Base-by-base conservation (phyloP, 2,888 invertebrate genomes). In the Luperina nickerlii region DNA sequence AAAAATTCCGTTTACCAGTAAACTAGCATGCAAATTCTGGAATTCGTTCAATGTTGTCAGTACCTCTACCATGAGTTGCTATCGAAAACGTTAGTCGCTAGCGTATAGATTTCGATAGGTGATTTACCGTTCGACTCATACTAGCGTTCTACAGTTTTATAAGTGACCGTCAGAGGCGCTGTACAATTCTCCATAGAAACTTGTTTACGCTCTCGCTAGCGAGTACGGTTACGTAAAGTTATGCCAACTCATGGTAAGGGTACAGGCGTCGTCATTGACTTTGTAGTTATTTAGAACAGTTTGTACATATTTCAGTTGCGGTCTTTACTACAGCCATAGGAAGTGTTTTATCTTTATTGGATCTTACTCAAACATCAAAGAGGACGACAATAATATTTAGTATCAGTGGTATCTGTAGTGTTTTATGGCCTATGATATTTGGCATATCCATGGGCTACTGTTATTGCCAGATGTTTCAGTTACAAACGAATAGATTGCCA, bases 341-440 rank as follows among this genome's bases (percentile, higher is more conserved):
- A 71, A 71, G 18, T 71, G n/a, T 54, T 27, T 51, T 3, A 42
- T 42, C 54, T 74, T 48, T 42, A 42, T 24, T 63, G 27, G 42
- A 76, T n/a, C 1, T 51, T 32, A 32, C 38, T 76, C 76, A 32
- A 51, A 76, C 60, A 48, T 75, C 54, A 75, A 74, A 71, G 70
- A 70, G 6, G 11, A 24, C 24, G 9, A 27, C 13, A 74, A 74
- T 45, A 20, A 42, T 74, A 42, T 20, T 54, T 27, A 18, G 24
- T 32, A 15, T 69, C 54, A 32, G n/a, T 62, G 62, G 20, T 2
- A 27, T 18, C 15, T 27, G 11, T 11, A 74, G 27, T 38, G 5
- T 13, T 27, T 20, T 51, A 5, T 51, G 20, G 7, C 20, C n/a
- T n/a, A 42, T 38, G 7, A 2, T 62, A 48, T 76, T 76, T 62